Evolutionary conservation across 2,797 vertebrate genomes (phyloP).

Genomic region (Leuciscus waleckii): DNA sequence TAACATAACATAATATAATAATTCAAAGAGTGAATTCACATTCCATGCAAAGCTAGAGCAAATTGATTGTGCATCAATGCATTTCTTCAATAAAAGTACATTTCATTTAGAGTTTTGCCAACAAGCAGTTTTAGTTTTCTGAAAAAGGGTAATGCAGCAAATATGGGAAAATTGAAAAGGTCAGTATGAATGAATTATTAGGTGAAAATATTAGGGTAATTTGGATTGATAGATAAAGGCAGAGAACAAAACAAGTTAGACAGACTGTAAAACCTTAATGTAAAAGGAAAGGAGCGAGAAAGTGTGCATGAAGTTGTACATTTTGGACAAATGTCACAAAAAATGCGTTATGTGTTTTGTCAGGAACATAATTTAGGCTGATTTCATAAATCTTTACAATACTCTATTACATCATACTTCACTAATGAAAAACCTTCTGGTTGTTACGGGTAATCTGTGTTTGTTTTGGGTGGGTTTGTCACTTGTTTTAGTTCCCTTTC

Average conservation of each 20-base stretch:
- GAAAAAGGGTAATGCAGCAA: constrained; percentile 30
- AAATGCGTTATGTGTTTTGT: neutral
- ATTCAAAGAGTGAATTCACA: neutral
- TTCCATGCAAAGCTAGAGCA: constrained; percentile 2
- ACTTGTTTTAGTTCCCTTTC: neutral
- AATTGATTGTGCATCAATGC: neutral
- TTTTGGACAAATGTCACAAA: neutral
- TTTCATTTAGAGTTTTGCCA: constrained; percentile 22
- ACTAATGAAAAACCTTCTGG: neutral
- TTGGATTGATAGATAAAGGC: neutral
- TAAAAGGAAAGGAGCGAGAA: neutral
- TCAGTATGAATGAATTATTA: constrained; percentile 8
- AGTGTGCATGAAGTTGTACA: neutral
- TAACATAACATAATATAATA: neutral
- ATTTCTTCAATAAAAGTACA: constrained; percentile 17
- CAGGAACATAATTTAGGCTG: neutral
- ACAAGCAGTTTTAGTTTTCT: neutral
- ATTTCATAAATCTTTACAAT: neutral
- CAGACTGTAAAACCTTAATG: neutral
- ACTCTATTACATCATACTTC: no score
- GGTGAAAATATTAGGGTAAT: neutral
- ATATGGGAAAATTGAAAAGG: constrained; percentile 1
- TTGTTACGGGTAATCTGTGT: neutral
- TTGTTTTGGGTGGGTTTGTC: neutral
- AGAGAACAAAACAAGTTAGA: neutral